A percentile compares a stretch with the other conserved stretches of the same genome.
These are phyloP conservation scores for Manis javanica DNA, from an alignment of 2,797 vertebrate genomes.

Conservation along the genomic window DNA sequence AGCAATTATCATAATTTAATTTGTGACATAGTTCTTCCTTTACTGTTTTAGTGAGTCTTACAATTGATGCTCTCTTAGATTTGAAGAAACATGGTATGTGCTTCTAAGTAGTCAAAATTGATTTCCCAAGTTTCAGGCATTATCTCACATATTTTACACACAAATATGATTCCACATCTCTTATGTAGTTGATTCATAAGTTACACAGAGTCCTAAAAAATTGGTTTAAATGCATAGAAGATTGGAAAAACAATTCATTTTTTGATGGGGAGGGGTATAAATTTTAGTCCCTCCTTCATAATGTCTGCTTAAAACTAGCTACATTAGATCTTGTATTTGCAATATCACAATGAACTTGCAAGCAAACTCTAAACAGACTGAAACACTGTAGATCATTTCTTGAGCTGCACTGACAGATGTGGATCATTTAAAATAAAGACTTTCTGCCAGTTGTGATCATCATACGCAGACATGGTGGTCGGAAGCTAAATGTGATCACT, in stretches of 20 bases:
- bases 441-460: conserved; percentile 26
- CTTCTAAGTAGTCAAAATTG: background rate
- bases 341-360: background rate
- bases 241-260: background rate
- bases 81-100: background rate
- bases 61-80: background rate
- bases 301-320: background rate
- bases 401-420: background rate
- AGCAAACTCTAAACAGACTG: conserved; percentile 14
- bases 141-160: conserved; percentile 42
- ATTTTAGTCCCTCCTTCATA: background rate
- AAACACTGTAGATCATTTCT: conserved; percentile 14
- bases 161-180: background rate
- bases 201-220: background rate
- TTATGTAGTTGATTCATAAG: background rate
- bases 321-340: background rate
- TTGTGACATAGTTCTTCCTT: conserved; percentile 2
- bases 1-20: conserved; percentile 23
- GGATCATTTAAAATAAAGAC: conserved; percentile 31
- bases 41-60: conserved; percentile 38
- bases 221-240: background rate
- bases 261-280: background rate
- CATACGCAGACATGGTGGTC: conserved; percentile 9
- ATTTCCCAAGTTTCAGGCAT: conserved; percentile 34
- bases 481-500: conserved; percentile 9